Conservation (phyloP, 2,888 invertebrate genomes). For the Melanchra persicariae region DNA sequence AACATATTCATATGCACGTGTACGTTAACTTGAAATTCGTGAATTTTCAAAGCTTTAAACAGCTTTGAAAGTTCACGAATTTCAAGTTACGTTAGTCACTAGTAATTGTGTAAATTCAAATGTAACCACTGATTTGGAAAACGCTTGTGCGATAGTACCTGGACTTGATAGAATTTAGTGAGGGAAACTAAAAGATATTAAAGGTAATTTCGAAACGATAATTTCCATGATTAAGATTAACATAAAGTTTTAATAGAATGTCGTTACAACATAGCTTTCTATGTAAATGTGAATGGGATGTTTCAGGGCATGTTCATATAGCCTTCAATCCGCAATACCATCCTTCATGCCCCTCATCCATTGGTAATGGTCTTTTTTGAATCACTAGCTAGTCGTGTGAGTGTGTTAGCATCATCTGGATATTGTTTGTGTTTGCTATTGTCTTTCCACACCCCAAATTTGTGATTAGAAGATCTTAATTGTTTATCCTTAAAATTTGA, state of each 20-base stretch:
- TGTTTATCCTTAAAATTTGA: neutral
- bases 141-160: neutral
- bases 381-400: conserved; percentile 83
- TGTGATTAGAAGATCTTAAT: neutral
- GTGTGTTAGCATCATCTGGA: conserved; percentile 80
- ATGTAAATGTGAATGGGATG: conserved; percentile 70
- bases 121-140: neutral
- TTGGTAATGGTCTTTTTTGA: conserved; percentile 85
- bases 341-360: conserved; percentile 76
- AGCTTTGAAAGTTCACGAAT: too few species aligned
- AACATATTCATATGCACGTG: neutral
- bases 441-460: conserved; percentile 80
- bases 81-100: too few species aligned
- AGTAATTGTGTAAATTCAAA: too few species aligned
- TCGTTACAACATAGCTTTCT: conserved; percentile 70
- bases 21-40: neutral
- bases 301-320: conserved; percentile 77
- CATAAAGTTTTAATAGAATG: conserved; percentile 50
- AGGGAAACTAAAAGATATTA: neutral
- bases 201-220: neutral
- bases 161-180: neutral
- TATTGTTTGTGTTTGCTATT: conserved; percentile 76
- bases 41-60: neutral
- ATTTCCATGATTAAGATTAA: neutral
- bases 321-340: conserved; percentile 67